These are phyloP conservation scores for Lomographa bimaculata DNA, from an alignment of 2,888 invertebrate species.

Conservation along the genomic window DNA sequence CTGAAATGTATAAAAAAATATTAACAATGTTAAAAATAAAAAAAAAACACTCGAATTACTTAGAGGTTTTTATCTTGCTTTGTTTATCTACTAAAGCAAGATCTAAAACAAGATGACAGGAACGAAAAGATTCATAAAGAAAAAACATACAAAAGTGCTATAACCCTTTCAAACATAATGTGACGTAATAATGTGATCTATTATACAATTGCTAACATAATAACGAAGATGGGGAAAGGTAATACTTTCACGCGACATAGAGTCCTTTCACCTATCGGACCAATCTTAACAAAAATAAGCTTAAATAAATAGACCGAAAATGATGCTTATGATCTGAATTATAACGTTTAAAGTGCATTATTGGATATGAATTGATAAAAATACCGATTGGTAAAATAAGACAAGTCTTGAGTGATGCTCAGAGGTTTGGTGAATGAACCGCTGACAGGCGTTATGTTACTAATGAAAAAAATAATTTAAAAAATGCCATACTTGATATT, in stretches of 20 bases:
- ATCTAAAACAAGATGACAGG: too few relatives aligned
- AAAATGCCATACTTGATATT: too few relatives aligned
- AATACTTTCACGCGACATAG: constrained; percentile 22
- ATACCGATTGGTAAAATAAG: constrained; percentile 15
- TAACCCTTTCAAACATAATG: constrained; percentile 8
- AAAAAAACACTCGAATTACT: too few relatives aligned
- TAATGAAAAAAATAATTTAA: too few relatives aligned
- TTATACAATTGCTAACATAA: constrained; percentile 25
- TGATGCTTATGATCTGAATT: neutral
- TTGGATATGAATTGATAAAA: neutral
- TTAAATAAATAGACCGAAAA: neutral
- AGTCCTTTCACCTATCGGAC: constrained; percentile 37
- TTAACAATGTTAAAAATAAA: too few relatives aligned
- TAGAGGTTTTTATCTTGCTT: too few relatives aligned
- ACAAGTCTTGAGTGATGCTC: constrained; percentile 12
- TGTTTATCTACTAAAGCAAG: too few relatives aligned
- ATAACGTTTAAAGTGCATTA: constrained; percentile 8
- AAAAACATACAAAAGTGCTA: too few relatives aligned
- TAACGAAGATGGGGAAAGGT: constrained; percentile 25
- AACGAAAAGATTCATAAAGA: too few relatives aligned
- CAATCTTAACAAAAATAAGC: constrained; percentile 14
- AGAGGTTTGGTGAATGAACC: too few relatives aligned
- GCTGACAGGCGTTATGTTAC: too few relatives aligned
- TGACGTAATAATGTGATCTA: constrained; percentile 11
- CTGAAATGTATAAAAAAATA: too few relatives aligned